Evolutionary conservation across 1,140 invertebrate species (phyloP), one percentile per base, ranked within the genome.

Genomic region (Ephestia elutella): DNA sequence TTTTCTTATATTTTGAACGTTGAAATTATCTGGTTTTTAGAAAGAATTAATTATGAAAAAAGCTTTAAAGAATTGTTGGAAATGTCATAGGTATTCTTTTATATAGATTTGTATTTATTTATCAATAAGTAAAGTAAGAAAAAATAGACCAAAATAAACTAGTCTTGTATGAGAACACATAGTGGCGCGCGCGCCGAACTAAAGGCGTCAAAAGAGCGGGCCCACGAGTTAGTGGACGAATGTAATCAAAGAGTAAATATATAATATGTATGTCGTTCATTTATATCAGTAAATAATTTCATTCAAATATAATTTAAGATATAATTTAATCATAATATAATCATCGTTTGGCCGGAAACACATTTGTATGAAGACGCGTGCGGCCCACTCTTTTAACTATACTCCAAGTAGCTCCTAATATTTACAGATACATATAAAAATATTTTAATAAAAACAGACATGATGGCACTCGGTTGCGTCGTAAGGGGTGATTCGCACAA

Each of bases 391-490:
- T 77, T 73, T 73, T 64, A 68, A 78, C 68, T 54, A 53, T 17
- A 25, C 21, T 25, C 19, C 57, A 68, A 70, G 75, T 70, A 74
- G 70, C 66, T 78, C 62, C 71, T 56, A 68, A 66, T 87, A 86
- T 86, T 84, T 86, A 87, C 82, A 87, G 65, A 75, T 73, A 68
- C 65, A 74, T 83, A 82, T 72, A 82, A 80, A 82, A 78, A 81
- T 81, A 82, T 76, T 75, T 79, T 75, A 76, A 82, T 58, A 85
- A 78, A 70, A 62, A 80, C 65, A 82, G 77, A 78, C 65, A 80
- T 65, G 70, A 87, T 87, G 85, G 85, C 85, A 87, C 85, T 86
- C 72, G 81, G 78, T 87, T 78, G 78, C 80, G 73, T 53, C 19
- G 11, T 53, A 53, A 25, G 50, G 50, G 2, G 20, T 13, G 17